Evolutionary conservation across 2,797 vertebrate genomes (phyloP).

Genomic region (Melanotaenia nigrans): DNA sequence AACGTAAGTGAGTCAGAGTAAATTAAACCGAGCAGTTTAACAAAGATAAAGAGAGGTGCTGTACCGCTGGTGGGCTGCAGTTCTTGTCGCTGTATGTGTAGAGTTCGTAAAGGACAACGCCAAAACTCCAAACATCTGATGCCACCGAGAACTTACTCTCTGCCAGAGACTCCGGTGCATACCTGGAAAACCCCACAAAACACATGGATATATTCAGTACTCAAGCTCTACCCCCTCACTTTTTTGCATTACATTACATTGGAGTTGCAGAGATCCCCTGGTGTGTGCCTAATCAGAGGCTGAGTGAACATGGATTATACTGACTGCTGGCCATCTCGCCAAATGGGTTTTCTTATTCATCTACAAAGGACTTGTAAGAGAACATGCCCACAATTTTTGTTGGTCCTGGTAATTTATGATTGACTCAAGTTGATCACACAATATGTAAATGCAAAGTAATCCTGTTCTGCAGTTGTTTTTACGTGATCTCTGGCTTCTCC

Average conservation of each 20-base stretch:
- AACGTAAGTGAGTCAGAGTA: neutral
- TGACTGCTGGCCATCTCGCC: conserved; percentile 10
- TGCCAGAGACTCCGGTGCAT: conserved; percentile 95
- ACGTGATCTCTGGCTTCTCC: conserved; percentile 64
- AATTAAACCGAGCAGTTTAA: neutral
- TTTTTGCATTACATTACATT: neutral
- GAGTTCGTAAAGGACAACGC: conserved; percentile 96
- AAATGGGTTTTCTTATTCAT: conserved; percentile 52
- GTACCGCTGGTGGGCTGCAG: conserved; percentile 95
- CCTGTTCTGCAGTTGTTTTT: conserved; percentile 60
- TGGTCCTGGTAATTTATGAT: conserved; percentile 30
- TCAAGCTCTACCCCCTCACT: neutral
- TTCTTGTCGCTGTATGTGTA: conserved; percentile 96
- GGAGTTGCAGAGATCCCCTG: conserved; percentile 33
- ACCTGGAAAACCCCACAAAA: conserved; percentile 82
- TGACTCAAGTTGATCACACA: conserved; percentile 50
- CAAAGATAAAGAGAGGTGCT: neutral
- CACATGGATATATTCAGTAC: neutral
- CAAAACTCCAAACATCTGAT: conserved; percentile 98
- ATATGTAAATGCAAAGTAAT: conserved; percentile 59
- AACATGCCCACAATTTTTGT: conserved; percentile 24
- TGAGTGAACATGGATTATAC: conserved; percentile 38
- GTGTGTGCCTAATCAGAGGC: conserved; percentile 44
- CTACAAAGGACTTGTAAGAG: conserved; percentile 43
- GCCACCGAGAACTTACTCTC: conserved; percentile 98